Evolutionary conservation across 2,113 vertebrate species (phyloP), one percentile per base, ranked within the genome.

Genomic region (Aptenodytes forsteri): DNA sequence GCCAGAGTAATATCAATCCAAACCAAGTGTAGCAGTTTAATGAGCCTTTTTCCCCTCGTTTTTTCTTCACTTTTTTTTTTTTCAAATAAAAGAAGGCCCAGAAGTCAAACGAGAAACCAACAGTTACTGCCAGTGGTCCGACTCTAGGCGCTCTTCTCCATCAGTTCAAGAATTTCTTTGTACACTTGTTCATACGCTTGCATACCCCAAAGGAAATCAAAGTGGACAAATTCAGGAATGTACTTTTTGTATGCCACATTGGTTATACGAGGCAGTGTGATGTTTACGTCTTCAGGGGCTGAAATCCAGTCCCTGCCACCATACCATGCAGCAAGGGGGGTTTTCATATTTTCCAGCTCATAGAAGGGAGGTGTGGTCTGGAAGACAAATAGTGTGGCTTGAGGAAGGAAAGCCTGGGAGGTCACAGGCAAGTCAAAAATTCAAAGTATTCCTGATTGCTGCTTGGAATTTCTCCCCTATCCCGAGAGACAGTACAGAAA

Each of bases 181-280:
- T 98, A 99, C 55, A 98, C 36, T 11, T 95, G 95, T 8, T 97
- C 54, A 1, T 98, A 97, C 4, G 87, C 98, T 38, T 98, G 98
- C 73, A 94, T 30, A 6, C 98, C 97, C 98, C 98, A 98, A 73
- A 98, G 98, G 69, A 98, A 99, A 72, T 99, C 98, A 5, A 98
- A 97, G 10, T 99, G 98, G n/a, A 95, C 93, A 8, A 98, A 99
- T 13, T 98, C 97, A 0, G 98, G 97, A 69, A 98, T 97, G 72
- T 96, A 93, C 61, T 98, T 98, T 16, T 96, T 94, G 93, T 98
- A 98, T 16, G 88, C 93, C 62, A 98, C 8, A 2, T 98, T 98
- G 83, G 97, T 95, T 82, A 98, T 77, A 11, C 91, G 96, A 3
- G 88, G 65, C 67, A 99, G 96, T 11, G 98, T 96, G 13, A 92